phyloP scores from a whole-genome alignment of 2,888 invertebrate species.

The Tiliacea aurago region DNA sequence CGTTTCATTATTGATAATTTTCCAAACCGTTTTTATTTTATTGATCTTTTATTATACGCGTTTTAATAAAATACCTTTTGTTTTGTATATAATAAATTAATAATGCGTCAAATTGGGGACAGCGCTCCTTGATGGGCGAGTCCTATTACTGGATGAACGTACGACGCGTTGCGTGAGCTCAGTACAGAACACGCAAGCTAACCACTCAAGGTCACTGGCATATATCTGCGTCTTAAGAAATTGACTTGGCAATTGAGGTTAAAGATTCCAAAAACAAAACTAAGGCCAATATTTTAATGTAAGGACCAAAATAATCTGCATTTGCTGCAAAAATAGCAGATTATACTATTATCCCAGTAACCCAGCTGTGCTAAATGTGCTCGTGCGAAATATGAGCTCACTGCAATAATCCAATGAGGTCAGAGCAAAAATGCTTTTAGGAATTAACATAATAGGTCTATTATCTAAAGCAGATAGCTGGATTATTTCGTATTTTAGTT shows the following conservation, averaged over 20 bases:
- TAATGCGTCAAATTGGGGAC: no score
- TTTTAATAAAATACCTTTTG: no score
- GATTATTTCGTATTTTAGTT: neutral
- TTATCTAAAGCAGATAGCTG: neutral
- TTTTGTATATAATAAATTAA: no score
- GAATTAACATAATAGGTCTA: slow-evolving; percentile 28
- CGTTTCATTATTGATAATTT: no score
- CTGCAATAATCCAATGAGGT: slow-evolving; percentile 36
- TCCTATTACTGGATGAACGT: no score
- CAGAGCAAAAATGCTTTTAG: slow-evolving; percentile 14
- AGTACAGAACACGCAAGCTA: no score
- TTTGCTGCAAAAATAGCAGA: slow-evolving; percentile 20
- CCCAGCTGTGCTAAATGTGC: slow-evolving; percentile 12
- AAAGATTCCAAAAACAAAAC: neutral
- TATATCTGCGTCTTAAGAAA: no score
- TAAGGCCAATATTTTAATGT: neutral
- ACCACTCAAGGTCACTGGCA: no score
- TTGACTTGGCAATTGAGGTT: neutral
- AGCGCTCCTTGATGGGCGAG: no score
- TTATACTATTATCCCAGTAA: slow-evolving; percentile 8
- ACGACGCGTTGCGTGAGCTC: no score
- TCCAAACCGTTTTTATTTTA: no score
- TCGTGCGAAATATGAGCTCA: slow-evolving; percentile 19
- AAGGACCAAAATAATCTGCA: neutral
- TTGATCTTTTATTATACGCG: no score